Conservation (phyloP, 2,797 vertebrate genomes). For the Limosa lapponica region DNA sequence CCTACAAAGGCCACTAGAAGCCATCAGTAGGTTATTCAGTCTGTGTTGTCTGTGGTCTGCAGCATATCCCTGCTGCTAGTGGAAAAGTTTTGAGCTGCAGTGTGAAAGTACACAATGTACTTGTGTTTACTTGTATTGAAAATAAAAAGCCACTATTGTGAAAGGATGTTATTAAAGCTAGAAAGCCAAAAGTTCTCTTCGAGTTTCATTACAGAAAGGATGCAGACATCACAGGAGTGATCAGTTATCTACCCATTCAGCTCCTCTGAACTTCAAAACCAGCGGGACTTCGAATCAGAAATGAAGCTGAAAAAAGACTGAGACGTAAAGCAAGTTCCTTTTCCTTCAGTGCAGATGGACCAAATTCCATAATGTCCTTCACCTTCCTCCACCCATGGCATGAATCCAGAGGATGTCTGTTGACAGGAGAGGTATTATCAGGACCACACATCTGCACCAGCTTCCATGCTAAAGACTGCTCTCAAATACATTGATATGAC, state of each 20-base stretch:
- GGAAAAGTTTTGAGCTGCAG: background rate
- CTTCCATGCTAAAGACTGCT: background rate
- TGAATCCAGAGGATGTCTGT: background rate
- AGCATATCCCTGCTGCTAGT: background rate
- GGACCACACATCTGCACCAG: rapidly evolving
- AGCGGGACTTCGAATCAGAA: background rate
- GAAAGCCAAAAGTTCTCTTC: background rate
- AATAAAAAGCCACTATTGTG: background rate
- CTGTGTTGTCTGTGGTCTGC: background rate
- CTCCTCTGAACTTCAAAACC: background rate
- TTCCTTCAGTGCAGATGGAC: background rate
- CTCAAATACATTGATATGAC: rapidly evolving
- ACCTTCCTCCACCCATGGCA: background rate
- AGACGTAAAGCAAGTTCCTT: background rate
- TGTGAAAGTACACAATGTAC: background rate
- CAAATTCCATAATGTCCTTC: background rate
- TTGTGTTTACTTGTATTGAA: background rate
- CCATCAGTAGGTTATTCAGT: background rate
- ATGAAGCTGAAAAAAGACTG: background rate
- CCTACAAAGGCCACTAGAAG: background rate
- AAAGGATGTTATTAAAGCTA: background rate
- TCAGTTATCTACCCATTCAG: background rate
- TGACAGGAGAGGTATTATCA: background rate
- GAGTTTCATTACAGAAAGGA: background rate
- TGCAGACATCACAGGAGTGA: background rate